Percentiles rank a stretch among this genome's conserved stretches.
phyloP scores from a whole-genome alignment of 2,797 vertebrate genomes.

The Eospalax fontanierii region DNA sequence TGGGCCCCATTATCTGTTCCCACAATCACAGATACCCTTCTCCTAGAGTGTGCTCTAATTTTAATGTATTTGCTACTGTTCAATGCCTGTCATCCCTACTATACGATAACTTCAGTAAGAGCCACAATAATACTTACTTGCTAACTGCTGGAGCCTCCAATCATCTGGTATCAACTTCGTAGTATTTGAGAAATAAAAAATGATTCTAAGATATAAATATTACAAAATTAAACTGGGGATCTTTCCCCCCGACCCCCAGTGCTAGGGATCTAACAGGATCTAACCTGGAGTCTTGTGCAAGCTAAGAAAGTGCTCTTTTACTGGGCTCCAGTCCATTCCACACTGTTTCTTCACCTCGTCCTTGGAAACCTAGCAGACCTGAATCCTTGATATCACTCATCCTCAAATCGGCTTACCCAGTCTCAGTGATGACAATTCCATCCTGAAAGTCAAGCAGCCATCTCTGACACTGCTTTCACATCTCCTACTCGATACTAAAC shows the following conservation, averaged over 20 bases:
- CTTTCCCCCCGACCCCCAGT: no score
- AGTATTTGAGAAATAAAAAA: not conserved
- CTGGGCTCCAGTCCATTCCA: not conserved
- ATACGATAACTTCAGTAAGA: not conserved
- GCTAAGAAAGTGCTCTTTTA: not conserved
- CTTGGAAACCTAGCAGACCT: not conserved
- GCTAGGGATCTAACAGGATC: not conserved
- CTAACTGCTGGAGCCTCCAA: not conserved
- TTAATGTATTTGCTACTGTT: not conserved
- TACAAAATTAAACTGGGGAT: no score
- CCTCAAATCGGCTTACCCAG: not conserved
- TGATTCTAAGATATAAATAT: not conserved
- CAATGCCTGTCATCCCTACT: not conserved
- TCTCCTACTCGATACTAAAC: not conserved
- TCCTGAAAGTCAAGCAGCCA: not conserved
- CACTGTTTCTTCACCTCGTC: not conserved
- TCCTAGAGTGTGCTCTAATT: not conserved
- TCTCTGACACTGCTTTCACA: not conserved
- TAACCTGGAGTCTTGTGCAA: not conserved
- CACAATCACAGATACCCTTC: not conserved
- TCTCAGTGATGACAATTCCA: not conserved
- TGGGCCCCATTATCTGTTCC: not conserved
- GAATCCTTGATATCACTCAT: not conserved
- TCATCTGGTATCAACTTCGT: constrained; percentile 10
- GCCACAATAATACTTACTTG: not conserved